Base-by-base conservation (phyloP, 1,140 invertebrate genomes). In the Ostrea edulis region DNA sequence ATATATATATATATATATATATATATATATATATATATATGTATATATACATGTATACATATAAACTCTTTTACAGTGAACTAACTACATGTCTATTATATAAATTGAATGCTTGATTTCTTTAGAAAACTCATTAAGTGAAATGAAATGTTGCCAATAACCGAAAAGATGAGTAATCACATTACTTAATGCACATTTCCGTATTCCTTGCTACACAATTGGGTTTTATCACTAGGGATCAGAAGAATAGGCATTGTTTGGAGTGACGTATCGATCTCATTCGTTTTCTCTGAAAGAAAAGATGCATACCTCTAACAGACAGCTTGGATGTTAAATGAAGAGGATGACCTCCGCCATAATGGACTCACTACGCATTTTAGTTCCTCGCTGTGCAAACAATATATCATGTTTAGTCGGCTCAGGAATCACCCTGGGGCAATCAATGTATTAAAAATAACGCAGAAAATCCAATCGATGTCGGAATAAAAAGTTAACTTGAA, bases 381-480 rank as follows among this genome's bases (percentile, higher is more conserved):
- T 35, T 77, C 25, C 25, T 77, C 22, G 68, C 25, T 29, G 25
- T 77, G 29, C 68, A 14, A 77, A 77, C 68, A 29, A 22, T 77
- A 9, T 77, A 77, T 77, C 68, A 12, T 25, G 22, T 77, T 9
- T 35, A 14, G 25, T 77, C 29, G 22, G 25, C 12, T 29, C 25
- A 14, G 68, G 55, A 62, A 62, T 22, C 22, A 35, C 68, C 68
- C 68, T 12, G 25, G 68, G 68, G 25, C 25, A 77, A 29, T 25
- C 68, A 77, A 35, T 14, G 29, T 14, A 77, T 29, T 29, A 12
- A 77, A 77, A 77, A 29, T 77, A 77, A 77, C 68, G 9, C 25
- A 17, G 25, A 35, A 77, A 77, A 77, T 77, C 68, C 68, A 77
- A 77, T 77, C 68, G 68, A 77, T 77, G 25, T 22, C 25, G 25